These are phyloP conservation scores for Hypercompe scribonia DNA, from an alignment of 2,888 invertebrate species.

Conservation along the genomic window DNA sequence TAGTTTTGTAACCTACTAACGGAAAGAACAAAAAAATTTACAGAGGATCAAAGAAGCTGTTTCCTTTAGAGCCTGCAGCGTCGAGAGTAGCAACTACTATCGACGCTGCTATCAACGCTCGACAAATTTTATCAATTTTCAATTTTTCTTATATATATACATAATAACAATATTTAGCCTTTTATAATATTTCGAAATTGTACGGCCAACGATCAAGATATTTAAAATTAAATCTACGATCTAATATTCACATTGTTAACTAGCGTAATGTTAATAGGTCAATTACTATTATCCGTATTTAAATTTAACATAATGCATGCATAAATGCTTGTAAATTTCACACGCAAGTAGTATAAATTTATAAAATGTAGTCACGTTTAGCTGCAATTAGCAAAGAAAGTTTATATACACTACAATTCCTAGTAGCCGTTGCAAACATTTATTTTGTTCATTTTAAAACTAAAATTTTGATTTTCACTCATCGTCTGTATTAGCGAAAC, in stretches of 20 bases:
- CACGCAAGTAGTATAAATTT: not conserved
- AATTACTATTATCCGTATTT: not conserved
- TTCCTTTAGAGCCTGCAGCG: not conserved
- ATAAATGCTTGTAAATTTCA: not conserved
- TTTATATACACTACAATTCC: slow-evolving; percentile 41
- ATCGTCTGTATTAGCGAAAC: slow-evolving; percentile 10
- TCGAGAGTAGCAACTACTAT: not conserved
- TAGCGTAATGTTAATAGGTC: too few species aligned
- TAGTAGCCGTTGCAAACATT: slow-evolving; percentile 46
- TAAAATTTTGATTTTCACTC: slow-evolving; percentile 46
- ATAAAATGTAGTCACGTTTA: slow-evolving; percentile 11
- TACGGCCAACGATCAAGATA: too few species aligned
- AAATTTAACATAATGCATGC: not conserved
- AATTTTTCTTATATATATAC: too few species aligned
- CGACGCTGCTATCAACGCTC: too few species aligned
- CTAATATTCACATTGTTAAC: too few species aligned
- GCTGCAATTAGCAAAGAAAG: slow-evolving; percentile 32
- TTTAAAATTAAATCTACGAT: too few species aligned
- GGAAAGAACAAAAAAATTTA: not conserved
- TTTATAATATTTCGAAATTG: too few species aligned
- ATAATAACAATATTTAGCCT: too few species aligned
- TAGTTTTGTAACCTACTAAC: too few species aligned
- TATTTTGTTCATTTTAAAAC: slow-evolving; percentile 49
- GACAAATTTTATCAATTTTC: too few species aligned
- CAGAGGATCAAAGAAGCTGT: not conserved